phyloP scores from a whole-genome alignment of 2,113 vertebrate species.

The Dolichotis patagonum region DNA sequence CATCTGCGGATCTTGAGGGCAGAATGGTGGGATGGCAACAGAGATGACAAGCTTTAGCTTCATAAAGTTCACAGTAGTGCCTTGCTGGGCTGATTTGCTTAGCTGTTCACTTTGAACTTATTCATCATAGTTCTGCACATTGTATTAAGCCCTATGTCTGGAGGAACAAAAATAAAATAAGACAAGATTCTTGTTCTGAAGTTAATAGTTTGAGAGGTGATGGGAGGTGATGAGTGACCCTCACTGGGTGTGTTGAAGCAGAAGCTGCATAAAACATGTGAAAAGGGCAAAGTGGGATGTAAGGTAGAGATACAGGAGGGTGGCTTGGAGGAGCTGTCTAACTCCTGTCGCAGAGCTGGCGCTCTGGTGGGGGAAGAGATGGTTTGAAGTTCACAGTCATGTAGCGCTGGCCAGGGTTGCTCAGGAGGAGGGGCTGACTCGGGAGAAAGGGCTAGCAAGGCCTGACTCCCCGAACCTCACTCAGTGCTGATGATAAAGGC shows the following conservation, averaged over 20 bases:
- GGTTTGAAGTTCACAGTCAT: background rate
- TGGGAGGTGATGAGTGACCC: background rate
- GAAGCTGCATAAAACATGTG: background rate
- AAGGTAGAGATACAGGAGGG: background rate
- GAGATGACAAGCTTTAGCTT: conserved; percentile 37
- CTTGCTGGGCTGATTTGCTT: background rate
- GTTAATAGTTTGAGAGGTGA: background rate
- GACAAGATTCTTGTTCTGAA: background rate
- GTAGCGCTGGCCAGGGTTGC: background rate
- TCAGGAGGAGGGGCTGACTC: background rate
- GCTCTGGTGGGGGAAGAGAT: background rate
- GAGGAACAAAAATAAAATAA: background rate
- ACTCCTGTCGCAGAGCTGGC: background rate
- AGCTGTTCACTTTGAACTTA: background rate
- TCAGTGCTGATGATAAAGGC: background rate
- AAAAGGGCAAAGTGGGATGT: background rate
- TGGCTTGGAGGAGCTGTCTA: background rate
- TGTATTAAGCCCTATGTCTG: background rate
- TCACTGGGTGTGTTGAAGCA: background rate
- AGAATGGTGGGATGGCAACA: background rate
- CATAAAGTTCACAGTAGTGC: background rate
- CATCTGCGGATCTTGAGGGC: background rate
- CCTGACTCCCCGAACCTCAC: background rate
- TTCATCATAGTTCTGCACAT: background rate
- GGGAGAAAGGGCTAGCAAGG: background rate